A percentile compares a stretch with the other conserved stretches of the same genome.
These are phyloP conservation scores for Hypotaenidia okinawae DNA, from an alignment of 2,797 vertebrate species.

Conservation along the genomic window DNA sequence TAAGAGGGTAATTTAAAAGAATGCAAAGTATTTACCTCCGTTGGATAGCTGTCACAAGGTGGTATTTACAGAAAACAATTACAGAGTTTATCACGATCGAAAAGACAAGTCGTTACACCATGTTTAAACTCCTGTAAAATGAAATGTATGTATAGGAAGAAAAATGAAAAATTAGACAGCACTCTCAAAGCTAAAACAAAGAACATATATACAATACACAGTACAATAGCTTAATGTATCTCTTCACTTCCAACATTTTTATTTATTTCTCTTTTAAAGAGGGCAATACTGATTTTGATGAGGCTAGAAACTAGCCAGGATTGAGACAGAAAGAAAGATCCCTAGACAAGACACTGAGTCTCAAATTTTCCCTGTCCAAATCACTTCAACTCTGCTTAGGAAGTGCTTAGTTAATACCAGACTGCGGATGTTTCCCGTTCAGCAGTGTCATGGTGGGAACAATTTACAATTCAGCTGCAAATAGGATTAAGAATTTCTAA, in stretches of 20 bases:
- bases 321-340: not conserved
- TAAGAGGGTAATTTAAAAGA: not conserved
- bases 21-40: not conserved
- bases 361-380: not conserved
- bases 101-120: not conserved
- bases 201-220: not conserved
- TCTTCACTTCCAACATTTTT: not conserved
- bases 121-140: not conserved
- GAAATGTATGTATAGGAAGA: not conserved
- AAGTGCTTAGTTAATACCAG: not conserved
- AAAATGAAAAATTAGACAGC: not conserved
- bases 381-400: not conserved
- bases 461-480: not conserved
- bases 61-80: constrained; percentile 41
- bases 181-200: not conserved
- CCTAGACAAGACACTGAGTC: not conserved
- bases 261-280: not conserved
- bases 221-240: not conserved
- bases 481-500: not conserved
- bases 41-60: not conserved
- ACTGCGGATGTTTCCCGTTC: not conserved
- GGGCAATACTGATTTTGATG: not conserved
- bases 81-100: not conserved
- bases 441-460: not conserved
- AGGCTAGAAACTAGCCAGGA: not conserved